Evolutionary conservation across 2,797 vertebrate genomes (phyloP), one percentile per base, ranked within the genome.

Genomic region (Anabacerthia variegaticeps): DNA sequence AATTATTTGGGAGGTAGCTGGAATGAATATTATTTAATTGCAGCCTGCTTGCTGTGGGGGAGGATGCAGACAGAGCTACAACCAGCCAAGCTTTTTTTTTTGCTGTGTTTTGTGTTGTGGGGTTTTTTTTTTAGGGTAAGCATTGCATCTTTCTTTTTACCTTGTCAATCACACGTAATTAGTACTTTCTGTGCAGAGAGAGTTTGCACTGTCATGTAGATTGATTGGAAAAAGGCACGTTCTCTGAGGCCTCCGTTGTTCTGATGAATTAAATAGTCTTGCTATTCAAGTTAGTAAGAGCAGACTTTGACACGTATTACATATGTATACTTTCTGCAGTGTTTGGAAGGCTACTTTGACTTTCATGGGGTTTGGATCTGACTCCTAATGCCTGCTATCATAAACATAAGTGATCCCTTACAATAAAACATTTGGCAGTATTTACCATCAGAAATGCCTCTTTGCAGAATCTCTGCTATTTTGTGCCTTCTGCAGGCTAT

Each of bases 401-500:
- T 76, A 91, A 95, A 96, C 95, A 96, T 93, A 94, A 97, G 90
- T 67, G 91, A 93, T 88, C 63, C 76, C 81, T 93, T 49, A 36
- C 61, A 96, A 96, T 95, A 88, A 96, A 97, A 85, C 89, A 92
- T 93, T 97, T 97, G 97, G 97, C 97, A 92, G 72, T 83, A 93
- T 91, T 95, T 74, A 6, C 85, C 56, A 39, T 68, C 84, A 93
- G 92, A 96, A 96, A 88, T 88, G 80, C 89, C 94, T 95, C 86
- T 95, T 94, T 46, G 72, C 52, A 92, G 91, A 95, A 89, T 84
- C 91, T 62, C 10, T 80, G 84, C 75, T 95, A 46, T 97, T 95
- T 96, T 95, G 95, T 96, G 89, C 87, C 88, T 97, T 97, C 97
- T 96, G 93, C 91, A 93, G 90, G 93, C 96, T 93, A 94, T 97